A percentile compares a stretch with the other conserved stretches of the same genome.
phyloP scores from a whole-genome alignment of 1,140 invertebrate species.

The Caenorhabditis latens region DNA sequence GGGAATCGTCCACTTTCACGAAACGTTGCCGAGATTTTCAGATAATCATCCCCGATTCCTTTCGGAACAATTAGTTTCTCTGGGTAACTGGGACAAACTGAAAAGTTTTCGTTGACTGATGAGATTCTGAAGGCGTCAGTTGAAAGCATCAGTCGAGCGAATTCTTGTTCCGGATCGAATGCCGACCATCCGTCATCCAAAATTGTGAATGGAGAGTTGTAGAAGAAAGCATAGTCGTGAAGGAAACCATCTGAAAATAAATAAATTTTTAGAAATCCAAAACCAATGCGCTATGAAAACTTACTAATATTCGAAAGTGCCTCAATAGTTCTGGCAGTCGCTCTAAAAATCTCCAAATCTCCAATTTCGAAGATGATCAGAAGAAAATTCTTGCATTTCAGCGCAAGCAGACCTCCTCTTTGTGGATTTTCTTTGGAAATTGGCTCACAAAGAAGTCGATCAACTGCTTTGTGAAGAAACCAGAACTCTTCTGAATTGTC shows the following conservation, averaged over 20 bases:
- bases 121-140: conserved; percentile 92
- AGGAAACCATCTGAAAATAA: conserved; percentile 81
- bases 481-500: conserved; percentile 85
- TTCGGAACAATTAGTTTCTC: conserved; percentile 90
- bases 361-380: conserved; percentile 87
- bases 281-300: background rate
- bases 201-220: conserved; percentile 88
- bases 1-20: conserved; percentile 94
- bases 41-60: conserved; percentile 88
- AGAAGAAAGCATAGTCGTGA: conserved; percentile 93
- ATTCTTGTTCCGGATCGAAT: conserved; percentile 88
- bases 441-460: conserved; percentile 84
- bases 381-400: conserved; percentile 91
- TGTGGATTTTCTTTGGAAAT: conserved; percentile 79
- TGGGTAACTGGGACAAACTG: conserved; percentile 83
- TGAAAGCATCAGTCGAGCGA: conserved; percentile 84
- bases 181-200: conserved; percentile 95
- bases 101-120: conserved; percentile 91
- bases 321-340: conserved; percentile 89
- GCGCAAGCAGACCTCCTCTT: conserved; percentile 82
- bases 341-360: conserved; percentile 86
- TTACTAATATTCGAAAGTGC: conserved; percentile 87
- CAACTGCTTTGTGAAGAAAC: conserved; percentile 93
- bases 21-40: conserved; percentile 87
- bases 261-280: background rate